phyloP scores from a whole-genome alignment of 2,888 invertebrate species.

The Tenthredo livida region DNA sequence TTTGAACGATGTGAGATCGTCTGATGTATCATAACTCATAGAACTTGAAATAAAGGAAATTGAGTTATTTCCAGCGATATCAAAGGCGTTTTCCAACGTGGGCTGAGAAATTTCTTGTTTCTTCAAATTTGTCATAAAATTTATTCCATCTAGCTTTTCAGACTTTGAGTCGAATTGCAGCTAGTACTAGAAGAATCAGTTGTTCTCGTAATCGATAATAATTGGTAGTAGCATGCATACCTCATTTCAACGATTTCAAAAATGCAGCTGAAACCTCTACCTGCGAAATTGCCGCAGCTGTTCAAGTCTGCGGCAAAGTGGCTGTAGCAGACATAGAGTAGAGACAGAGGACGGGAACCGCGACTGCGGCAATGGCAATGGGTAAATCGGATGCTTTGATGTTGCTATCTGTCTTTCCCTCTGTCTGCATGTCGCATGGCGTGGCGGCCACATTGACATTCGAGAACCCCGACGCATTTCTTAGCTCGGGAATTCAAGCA shows the following conservation, averaged over 20 bases:
- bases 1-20: neutral
- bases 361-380: slow-evolving; percentile 20
- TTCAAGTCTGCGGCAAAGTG: slow-evolving; percentile 18
- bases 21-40: neutral
- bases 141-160: neutral
- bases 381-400: slow-evolving; percentile 41
- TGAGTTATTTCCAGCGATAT: neutral
- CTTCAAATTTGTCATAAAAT: neutral
- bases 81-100: neutral
- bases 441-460: slow-evolving; percentile 36
- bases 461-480: slow-evolving; percentile 14
- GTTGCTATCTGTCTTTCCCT: slow-evolving; percentile 40
- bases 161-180: neutral
- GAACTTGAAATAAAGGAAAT: neutral
- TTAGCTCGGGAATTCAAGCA: neutral
- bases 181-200: neutral
- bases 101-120: neutral
- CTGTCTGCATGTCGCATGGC: slow-evolving; percentile 19
- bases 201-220: neutral
- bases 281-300: slow-evolving; percentile 21
- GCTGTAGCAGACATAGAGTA: slow-evolving; percentile 5
- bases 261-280: neutral
- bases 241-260: neutral
- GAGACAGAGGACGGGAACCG: slow-evolving; percentile 15
- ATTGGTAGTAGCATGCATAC: neutral